Evolutionary conservation across 2,888 invertebrate species (phyloP), one percentile per base, ranked within the genome.

Genomic region (Vanessa cardui): DNA sequence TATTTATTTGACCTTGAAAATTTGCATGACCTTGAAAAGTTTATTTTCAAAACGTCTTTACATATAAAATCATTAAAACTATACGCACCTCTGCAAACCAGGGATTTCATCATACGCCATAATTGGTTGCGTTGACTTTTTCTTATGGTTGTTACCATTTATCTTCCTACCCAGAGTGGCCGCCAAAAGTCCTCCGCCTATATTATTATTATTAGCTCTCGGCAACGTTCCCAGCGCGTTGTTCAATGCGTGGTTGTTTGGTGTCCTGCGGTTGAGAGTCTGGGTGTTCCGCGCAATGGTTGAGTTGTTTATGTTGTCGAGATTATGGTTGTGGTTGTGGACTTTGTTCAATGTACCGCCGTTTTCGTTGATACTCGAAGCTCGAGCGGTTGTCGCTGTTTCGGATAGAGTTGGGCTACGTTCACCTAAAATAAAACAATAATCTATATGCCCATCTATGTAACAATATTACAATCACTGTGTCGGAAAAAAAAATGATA

Each of bases 381-480:
- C 96, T 56, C 97, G 94, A 0, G 96, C 96, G 0, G 97, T 97
- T 0, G 97, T 97, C 0, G 96, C 96, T 0, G 96, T 96, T 80
- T 97, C 97, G 0, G 97, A 97, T 76, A 96, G 95, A 0, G 96
- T 96, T 18, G 97, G 97, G 87, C 97, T 97, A 72, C 96, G 94
- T 85, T 96, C 95, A 71, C 95, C 96, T 96, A 66, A 52, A 54
- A 66, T 46, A 39, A 12, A 39, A 39, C 12, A 39, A 39, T 9
- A 39, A 39, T 39, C 8, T 39, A 39, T 39, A 3, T 12, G 39
- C 39, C 39, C 9, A 39, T 39, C 12, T 8, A 39, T 4, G 12
- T 9, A 12, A 12, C 26, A 26, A 26, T 5, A 26, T 26, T 26
- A 26, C 5, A 26, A 5, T 26, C 26, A 26, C 26, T 0, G 5